These are phyloP conservation scores for Tolmerus cingulatus DNA, from an alignment of 2,888 invertebrate species.

Conservation along the genomic window DNA sequence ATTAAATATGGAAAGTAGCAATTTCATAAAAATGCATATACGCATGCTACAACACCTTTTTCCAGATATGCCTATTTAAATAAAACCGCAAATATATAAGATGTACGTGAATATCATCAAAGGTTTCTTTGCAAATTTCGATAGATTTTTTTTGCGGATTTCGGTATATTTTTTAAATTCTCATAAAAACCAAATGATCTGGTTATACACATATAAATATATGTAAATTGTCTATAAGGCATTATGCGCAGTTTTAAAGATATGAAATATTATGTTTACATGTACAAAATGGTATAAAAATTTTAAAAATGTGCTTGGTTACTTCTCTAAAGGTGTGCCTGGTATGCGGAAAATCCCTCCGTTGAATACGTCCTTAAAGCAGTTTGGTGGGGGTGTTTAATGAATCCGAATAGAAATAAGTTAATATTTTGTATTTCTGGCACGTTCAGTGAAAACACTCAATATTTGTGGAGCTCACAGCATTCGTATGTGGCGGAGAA, in stretches of 20 bases:
- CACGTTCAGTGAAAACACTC: conserved; percentile 8
- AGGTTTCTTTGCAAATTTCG: background rate
- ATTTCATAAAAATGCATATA: no score
- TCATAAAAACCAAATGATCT: conserved; percentile 7
- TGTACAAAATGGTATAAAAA: conserved; percentile 3
- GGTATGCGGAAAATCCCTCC: background rate
- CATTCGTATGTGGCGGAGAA: background rate
- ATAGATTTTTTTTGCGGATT: background rate
- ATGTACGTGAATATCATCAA: background rate
- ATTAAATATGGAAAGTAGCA: no score
- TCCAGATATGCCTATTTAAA: background rate
- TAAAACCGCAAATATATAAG: background rate
- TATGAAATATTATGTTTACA: background rate
- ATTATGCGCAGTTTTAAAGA: background rate
- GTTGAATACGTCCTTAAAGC: background rate
- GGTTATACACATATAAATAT: background rate
- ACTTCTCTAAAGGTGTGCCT: background rate
- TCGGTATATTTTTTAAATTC: background rate
- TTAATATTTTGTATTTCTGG: conserved; percentile 1
- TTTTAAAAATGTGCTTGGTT: background rate
- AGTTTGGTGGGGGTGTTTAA: background rate
- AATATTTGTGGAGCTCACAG: background rate
- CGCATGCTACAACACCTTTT: background rate
- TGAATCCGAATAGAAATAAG: background rate
- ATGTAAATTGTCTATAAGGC: background rate